These are phyloP conservation scores for Adelphocoris suturalis DNA, from an alignment of 2,888 invertebrate genomes.

Conservation along the genomic window DNA sequence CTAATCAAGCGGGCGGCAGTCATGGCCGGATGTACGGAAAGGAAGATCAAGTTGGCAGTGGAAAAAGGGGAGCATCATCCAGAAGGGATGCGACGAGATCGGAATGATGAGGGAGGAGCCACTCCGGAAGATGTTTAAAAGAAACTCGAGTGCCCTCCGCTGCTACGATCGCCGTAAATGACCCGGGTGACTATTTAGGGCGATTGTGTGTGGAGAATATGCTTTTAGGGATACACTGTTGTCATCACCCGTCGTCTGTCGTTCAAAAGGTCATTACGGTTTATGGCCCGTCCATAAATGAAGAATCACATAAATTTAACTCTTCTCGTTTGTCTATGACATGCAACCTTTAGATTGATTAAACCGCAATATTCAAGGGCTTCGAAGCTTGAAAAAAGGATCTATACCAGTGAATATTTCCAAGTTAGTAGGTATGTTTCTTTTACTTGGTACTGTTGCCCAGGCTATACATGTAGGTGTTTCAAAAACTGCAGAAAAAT, in stretches of 20 bases:
- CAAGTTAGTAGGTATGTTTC: too few relatives aligned
- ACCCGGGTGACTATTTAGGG: conserved; percentile 63
- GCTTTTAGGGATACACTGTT: conserved; percentile 48
- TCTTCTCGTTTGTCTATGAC: background rate
- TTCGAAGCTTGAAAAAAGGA: too few relatives aligned
- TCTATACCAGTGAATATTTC: too few relatives aligned
- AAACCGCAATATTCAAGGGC: too few relatives aligned
- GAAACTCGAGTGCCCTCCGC: conserved; percentile 53
- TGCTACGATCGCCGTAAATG: conserved; percentile 49
- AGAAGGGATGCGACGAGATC: conserved; percentile 12
- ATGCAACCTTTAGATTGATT: background rate
- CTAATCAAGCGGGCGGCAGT: conserved; percentile 63
- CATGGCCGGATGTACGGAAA: conserved; percentile 57
- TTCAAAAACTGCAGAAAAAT: too few relatives aligned
- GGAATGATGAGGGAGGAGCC: conserved; percentile 24
- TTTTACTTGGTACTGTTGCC: too few relatives aligned
- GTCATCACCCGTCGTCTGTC: conserved; percentile 32
- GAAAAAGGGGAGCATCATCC: background rate
- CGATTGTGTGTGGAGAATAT: conserved; percentile 53
- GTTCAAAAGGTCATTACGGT: conserved; percentile 60
- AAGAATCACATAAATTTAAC: conserved; percentile 2
- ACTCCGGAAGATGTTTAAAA: conserved; percentile 64
- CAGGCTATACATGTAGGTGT: too few relatives aligned
- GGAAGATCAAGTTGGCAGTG: conserved; percentile 55
- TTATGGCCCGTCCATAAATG: conserved; percentile 43